A percentile compares a stretch with the other conserved stretches of the same genome.
These are phyloP conservation scores for Temnothorax nylanderi DNA, from an alignment of 1,140 invertebrate species.

Conservation along the genomic window DNA sequence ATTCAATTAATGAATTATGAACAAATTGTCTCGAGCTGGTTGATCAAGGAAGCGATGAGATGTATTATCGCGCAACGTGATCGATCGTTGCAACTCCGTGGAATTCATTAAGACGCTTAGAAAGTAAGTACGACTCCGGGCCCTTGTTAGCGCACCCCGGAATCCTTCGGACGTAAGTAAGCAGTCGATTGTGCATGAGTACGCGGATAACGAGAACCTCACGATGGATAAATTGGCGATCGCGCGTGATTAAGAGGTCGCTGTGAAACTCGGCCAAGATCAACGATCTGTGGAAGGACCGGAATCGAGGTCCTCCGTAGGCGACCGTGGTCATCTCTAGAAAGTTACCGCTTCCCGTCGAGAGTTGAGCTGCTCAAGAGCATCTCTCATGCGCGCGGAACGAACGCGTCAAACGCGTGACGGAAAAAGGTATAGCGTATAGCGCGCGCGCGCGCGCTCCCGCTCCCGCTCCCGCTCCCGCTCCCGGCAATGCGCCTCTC, in stretches of 20 bases:
- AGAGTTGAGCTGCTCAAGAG: slow-evolving; percentile 24
- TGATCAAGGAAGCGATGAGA: background rate
- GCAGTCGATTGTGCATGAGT: background rate
- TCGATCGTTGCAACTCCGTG: background rate
- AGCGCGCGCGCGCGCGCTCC: background rate
- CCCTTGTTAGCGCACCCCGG: background rate
- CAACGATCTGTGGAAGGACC: slow-evolving; percentile 63
- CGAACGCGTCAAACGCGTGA: background rate
- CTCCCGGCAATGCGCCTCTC: background rate
- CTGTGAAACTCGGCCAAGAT: slow-evolving; percentile 69
- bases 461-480: no score
- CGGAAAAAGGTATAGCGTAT: background rate
- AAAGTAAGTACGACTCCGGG: slow-evolving; percentile 1
- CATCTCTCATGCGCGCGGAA: slow-evolving; percentile 20
- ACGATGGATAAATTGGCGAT: slow-evolving; percentile 32
- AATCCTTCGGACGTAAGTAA: background rate
- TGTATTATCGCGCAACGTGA: background rate
- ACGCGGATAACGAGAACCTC: background rate
- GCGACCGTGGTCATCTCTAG: slow-evolving; percentile 45
- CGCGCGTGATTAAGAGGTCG: slow-evolving; percentile 45
- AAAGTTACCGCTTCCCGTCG: slow-evolving; percentile 44
- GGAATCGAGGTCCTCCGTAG: slow-evolving; percentile 43
- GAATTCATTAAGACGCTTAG: slow-evolving; percentile 18
- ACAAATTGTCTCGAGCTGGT: background rate
- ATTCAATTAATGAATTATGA: slow-evolving; percentile 11